phyloP scores from a whole-genome alignment of 2,888 invertebrate genomes.

The Temnothorax unifasciatus region DNA sequence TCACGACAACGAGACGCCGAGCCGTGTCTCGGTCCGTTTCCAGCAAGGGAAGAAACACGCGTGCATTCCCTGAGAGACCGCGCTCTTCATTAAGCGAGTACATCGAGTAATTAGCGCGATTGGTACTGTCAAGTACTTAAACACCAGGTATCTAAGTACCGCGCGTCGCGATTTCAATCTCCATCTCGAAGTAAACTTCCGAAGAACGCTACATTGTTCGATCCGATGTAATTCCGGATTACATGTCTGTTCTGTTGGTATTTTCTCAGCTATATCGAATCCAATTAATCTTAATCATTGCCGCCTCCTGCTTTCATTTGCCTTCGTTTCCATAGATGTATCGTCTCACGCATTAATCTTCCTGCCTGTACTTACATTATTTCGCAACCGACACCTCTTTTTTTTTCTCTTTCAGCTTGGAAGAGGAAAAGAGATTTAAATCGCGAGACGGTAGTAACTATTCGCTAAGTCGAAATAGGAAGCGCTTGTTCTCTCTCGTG shows the following conservation, averaged over 20 bases:
- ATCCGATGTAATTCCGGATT: slow-evolving; percentile 11
- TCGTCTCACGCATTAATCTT: slow-evolving; percentile 19
- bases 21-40: neutral
- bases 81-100: slow-evolving; percentile 26
- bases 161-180: neutral
- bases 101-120: slow-evolving; percentile 23
- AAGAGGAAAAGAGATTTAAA: slow-evolving; percentile 10
- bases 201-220: slow-evolving; percentile 5
- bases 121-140: slow-evolving; percentile 27
- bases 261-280: slow-evolving; percentile 32
- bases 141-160: neutral
- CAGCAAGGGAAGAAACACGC: neutral
- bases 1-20: neutral
- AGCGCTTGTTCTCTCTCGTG: neutral
- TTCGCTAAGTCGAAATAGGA: slow-evolving; percentile 20
- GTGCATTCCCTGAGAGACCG: neutral
- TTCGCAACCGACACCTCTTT: neutral
- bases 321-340: slow-evolving; percentile 15
- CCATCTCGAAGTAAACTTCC: neutral
- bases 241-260: neutral
- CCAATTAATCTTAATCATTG: slow-evolving; percentile 29
- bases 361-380: neutral
- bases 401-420: neutral
- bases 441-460: neutral
- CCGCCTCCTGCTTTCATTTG: slow-evolving; percentile 10